Conservation (phyloP, 1,140 invertebrate species). For the Pogonomyrmex barbatus region DNA sequence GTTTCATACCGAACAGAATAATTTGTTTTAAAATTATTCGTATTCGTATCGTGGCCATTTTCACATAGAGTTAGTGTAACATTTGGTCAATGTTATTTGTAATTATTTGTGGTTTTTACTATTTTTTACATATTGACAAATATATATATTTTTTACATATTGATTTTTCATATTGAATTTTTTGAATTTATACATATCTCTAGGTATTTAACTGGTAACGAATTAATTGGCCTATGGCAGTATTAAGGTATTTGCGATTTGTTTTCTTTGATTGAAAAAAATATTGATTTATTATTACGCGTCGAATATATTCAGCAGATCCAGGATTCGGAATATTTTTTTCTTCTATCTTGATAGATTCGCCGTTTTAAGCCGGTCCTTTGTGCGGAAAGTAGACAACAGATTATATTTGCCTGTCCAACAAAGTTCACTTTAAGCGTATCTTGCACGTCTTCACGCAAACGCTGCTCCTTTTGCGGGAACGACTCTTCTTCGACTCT, state of each 20-base stretch:
- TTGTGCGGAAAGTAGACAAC: constrained; percentile 26
- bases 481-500: constrained; percentile 19
- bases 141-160: background rate
- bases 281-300: constrained; percentile 28
- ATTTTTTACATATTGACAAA: background rate
- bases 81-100: background rate
- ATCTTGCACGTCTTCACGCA: constrained; percentile 41
- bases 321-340: constrained; percentile 30
- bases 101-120: background rate
- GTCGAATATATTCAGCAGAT: background rate
- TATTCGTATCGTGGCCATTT: background rate
- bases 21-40: background rate
- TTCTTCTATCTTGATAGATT: constrained; percentile 18
- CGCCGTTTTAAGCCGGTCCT: constrained; percentile 2
- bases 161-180: background rate
- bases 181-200: background rate
- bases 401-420: constrained; percentile 58
- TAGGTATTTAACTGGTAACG: too few relatives aligned
- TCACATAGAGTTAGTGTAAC: background rate
- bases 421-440: too few relatives aligned
- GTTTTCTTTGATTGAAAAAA: background rate
- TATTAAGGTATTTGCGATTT: background rate
- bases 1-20: background rate
- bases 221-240: too few relatives aligned
- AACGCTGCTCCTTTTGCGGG: constrained; percentile 44